phyloP scores from a whole-genome alignment of 1,140 invertebrate species.

The Heliconius hermathena region DNA sequence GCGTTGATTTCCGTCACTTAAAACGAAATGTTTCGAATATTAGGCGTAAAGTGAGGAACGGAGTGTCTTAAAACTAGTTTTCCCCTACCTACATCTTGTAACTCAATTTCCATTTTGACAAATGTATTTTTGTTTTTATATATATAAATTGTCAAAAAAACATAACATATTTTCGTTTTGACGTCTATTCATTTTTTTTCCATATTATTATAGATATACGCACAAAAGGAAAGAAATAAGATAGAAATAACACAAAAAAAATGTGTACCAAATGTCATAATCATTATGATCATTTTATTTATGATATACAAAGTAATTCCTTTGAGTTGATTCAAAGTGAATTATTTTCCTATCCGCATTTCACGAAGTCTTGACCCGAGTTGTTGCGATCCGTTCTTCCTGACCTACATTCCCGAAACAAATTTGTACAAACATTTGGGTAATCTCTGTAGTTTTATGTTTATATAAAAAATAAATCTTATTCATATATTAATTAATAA shows the following conservation, averaged over 20 bases:
- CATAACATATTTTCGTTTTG: too few relatives aligned
- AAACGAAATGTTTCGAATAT: too few relatives aligned
- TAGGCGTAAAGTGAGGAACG: too few relatives aligned
- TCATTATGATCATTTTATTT: not conserved
- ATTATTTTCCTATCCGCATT: slow-evolving; percentile 9
- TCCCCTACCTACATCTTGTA: too few relatives aligned
- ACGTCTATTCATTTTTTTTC: too few relatives aligned
- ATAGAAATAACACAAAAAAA: not conserved
- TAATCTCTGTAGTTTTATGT: not conserved
- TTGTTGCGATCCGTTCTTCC: slow-evolving; percentile 5
- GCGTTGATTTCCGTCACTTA: too few relatives aligned
- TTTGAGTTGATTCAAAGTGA: not conserved
- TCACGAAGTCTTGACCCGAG: slow-evolving; percentile 6
- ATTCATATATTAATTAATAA: not conserved
- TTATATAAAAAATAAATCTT: not conserved
- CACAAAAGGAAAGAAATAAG: not conserved
- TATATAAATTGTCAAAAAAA: too few relatives aligned
- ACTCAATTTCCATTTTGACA: too few relatives aligned
- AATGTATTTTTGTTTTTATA: too few relatives aligned
- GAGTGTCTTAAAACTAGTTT: too few relatives aligned
- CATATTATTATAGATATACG: too few relatives aligned
- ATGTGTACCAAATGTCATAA: not conserved
- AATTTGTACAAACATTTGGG: slow-evolving; percentile 1
- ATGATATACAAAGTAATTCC: not conserved
- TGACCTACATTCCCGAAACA: slow-evolving; percentile 10